phyloP scores from a whole-genome alignment of 2,113 vertebrate genomes.

The Psilopogon haemacephalus region DNA sequence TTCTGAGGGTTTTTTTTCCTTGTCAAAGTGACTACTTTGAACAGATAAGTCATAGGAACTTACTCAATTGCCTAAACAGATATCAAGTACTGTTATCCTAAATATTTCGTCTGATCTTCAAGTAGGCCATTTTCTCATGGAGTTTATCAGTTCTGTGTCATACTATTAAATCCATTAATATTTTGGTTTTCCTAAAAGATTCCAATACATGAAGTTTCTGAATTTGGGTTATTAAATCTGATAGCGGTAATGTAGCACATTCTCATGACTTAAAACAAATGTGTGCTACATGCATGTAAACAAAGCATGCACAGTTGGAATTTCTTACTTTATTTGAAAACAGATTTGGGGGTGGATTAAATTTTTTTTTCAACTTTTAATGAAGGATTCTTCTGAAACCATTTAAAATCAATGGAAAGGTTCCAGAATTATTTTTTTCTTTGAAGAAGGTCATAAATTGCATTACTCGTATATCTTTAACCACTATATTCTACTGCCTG shows the following conservation, averaged over 20 bases:
- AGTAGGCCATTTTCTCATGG: no score
- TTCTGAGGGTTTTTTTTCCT: not conserved
- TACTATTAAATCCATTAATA: not conserved
- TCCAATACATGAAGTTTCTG: not conserved
- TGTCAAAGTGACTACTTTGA: not conserved
- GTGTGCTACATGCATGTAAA: not conserved
- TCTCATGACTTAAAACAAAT: not conserved
- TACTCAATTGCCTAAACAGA: not conserved
- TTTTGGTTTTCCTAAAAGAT: not conserved
- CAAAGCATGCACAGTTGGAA: not conserved
- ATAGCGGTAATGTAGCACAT: not conserved
- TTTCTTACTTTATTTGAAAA: not conserved
- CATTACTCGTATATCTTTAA: not conserved
- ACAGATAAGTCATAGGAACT: not conserved
- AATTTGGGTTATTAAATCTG: not conserved
- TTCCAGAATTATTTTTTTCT: not conserved
- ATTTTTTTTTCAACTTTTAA: not conserved
- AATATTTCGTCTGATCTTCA: rapidly evolving
- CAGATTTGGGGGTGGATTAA: not conserved
- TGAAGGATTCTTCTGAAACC: not conserved
- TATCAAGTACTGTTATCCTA: not conserved
- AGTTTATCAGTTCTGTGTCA: not conserved
- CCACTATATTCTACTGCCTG: not conserved
- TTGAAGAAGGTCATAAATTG: not conserved
- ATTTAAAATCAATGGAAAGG: not conserved